phyloP scores from a whole-genome alignment of 2,797 vertebrate species.

The Onychomys leucogaster region DNA sequence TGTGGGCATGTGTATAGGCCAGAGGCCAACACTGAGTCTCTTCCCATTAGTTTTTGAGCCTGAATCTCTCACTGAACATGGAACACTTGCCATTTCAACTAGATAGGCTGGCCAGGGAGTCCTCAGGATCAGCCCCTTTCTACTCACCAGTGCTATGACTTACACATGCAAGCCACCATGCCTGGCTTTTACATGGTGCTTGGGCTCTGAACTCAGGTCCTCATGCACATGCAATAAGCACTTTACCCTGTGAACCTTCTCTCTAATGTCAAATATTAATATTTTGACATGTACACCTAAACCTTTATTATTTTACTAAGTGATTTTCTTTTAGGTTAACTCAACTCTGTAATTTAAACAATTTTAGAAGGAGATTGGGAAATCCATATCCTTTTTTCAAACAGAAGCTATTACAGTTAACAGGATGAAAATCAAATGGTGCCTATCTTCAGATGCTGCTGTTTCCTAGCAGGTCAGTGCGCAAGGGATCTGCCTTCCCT shows the following conservation, averaged over 20 bases:
- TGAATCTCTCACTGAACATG: neutral
- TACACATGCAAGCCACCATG: neutral
- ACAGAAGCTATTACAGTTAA: slow-evolving; percentile 1
- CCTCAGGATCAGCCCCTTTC: no score
- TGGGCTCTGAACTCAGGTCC: neutral
- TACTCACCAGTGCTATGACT: neutral
- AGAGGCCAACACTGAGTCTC: neutral
- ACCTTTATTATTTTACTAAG: neutral
- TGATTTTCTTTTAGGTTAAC: slow-evolving; percentile 8
- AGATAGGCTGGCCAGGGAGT: neutral
- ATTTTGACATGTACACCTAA: neutral
- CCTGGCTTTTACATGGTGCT: neutral
- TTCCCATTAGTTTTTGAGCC: neutral
- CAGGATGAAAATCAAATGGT: neutral
- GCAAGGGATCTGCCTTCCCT: neutral
- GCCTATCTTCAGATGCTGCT: neutral
- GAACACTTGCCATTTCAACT: neutral
- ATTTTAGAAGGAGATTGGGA: slow-evolving; percentile 29
- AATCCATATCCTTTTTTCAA: neutral
- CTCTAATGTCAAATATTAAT: neutral
- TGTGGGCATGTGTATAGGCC: neutral
- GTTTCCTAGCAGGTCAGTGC: neutral
- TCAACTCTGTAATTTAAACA: slow-evolving; percentile 7
- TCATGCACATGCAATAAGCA: neutral
- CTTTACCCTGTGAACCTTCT: neutral